A percentile compares a stretch with the other conserved stretches of the same genome.
Conservation (phyloP, 1,140 invertebrate species). For the Telenomus remus region DNA sequence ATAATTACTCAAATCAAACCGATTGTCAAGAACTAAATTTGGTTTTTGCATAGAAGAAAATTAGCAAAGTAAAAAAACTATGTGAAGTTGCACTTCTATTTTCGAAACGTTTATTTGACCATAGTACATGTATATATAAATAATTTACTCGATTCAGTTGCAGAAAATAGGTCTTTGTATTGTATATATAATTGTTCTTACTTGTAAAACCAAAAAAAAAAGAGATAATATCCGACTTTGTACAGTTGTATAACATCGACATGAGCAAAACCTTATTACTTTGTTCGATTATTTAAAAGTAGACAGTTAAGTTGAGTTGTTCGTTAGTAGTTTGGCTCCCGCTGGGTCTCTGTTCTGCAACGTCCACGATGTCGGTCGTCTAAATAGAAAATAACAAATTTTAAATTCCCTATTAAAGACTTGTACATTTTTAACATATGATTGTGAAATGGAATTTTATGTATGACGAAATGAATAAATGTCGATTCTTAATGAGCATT, state of each 20-base stretch:
- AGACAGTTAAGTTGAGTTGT: slow-evolving; percentile 78
- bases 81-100: not conserved
- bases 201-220: no score
- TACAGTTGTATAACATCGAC: slow-evolving; percentile 15
- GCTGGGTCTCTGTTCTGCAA: slow-evolving; percentile 72
- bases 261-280: slow-evolving; percentile 10
- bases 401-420: slow-evolving; percentile 38
- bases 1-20: no score
- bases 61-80: no score
- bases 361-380: slow-evolving; percentile 77
- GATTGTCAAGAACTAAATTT: no score
- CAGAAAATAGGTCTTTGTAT: no score
- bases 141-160: not conserved
- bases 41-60: no score
- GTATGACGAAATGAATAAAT: slow-evolving; percentile 28
- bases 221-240: slow-evolving; percentile 10
- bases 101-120: not conserved
- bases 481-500: slow-evolving; percentile 10
- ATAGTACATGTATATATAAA: slow-evolving; percentile 47
- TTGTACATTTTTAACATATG: slow-evolving; percentile 39
- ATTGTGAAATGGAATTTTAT: slow-evolving; percentile 30
- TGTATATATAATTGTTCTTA: no score
- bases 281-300: slow-evolving; percentile 70
- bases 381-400: slow-evolving; percentile 60
- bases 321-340: slow-evolving; percentile 67